These are phyloP conservation scores for Eutrigla gurnardus DNA, from an alignment of 2,797 vertebrate species.

Conservation along the genomic window DNA sequence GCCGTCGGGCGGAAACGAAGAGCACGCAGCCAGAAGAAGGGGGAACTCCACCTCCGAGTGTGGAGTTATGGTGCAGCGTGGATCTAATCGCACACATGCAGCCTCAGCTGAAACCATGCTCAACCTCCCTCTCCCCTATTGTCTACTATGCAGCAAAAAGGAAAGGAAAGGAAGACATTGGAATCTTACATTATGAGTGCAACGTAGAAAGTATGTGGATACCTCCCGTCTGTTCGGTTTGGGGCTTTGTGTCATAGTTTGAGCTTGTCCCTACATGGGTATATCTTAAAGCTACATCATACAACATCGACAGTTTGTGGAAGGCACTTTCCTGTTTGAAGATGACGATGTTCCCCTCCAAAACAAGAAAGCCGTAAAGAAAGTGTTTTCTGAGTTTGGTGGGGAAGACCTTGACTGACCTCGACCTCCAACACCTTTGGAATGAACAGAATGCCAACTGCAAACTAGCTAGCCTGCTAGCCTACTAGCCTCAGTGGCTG, in stretches of 20 bases:
- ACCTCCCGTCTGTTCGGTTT: background rate
- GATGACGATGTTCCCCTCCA: background rate
- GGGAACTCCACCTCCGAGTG: slow-evolving; percentile 65
- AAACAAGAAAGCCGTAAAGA: background rate
- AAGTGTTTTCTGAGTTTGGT: background rate
- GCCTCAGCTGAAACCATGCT: slow-evolving; percentile 43
- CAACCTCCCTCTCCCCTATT: slow-evolving; percentile 13
- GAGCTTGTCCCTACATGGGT: background rate
- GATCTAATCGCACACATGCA: slow-evolving; percentile 53
- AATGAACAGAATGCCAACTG: background rate
- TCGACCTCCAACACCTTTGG: background rate
- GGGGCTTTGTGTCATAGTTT: background rate
- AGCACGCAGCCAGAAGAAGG: slow-evolving; percentile 60
- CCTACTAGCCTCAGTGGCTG: background rate
- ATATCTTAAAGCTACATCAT: background rate
- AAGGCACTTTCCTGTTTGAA: background rate
- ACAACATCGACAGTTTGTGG: background rate
- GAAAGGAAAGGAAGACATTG: background rate
- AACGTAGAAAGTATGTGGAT: slow-evolving; percentile 4
- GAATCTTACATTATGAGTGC: slow-evolving; percentile 2
- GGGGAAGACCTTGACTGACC: background rate
- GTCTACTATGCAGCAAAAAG: slow-evolving; percentile 38
- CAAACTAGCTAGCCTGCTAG: background rate
- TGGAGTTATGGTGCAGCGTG: slow-evolving; percentile 50
- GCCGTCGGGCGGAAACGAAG: slow-evolving; percentile 69